Percentiles rank a stretch among this genome's conserved stretches.
Conservation (phyloP, 2,113 vertebrate genomes). For the Lamprologus ornatipinnis region DNA sequence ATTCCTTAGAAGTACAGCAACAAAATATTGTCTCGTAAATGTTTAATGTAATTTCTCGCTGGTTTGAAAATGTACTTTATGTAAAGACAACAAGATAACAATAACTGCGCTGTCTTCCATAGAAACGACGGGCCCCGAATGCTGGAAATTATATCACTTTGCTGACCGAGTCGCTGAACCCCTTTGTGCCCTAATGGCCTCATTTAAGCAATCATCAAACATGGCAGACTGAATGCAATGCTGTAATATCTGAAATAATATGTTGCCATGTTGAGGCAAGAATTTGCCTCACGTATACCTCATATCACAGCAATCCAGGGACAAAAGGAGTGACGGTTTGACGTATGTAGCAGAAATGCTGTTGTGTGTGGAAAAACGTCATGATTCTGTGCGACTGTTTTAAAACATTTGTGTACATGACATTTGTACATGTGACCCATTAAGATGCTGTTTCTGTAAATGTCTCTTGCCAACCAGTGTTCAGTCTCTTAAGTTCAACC, state of each 20-base stretch:
- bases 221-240: constrained; percentile 71
- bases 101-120: constrained; percentile 78
- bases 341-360: constrained; percentile 64
- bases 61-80: constrained; percentile 15
- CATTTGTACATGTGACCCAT: constrained; percentile 16
- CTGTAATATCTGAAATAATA: constrained; percentile 37
- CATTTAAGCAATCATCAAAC: constrained; percentile 65
- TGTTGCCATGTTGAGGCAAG: constrained; percentile 26
- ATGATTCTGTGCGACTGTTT: constrained; percentile 38
- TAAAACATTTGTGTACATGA: constrained; percentile 17
- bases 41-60: constrained; percentile 40
- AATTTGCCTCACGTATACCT: constrained; percentile 68
- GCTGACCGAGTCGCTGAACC: constrained; percentile 20
- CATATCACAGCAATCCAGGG: constrained; percentile 72
- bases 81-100: constrained; percentile 63
- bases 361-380: constrained; percentile 30
- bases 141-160: constrained; percentile 66
- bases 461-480: constrained; percentile 57
- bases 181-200: constrained; percentile 18
- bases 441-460: constrained; percentile 14
- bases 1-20: constrained; percentile 35
- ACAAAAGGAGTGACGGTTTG: constrained; percentile 39
- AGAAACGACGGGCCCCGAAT: constrained; percentile 65
- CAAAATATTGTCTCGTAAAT: constrained; percentile 28
- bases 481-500: constrained; percentile 24